Evolutionary conservation across 2,797 vertebrate species (phyloP).

Genomic region (Neosilurus mollespiculum): DNA sequence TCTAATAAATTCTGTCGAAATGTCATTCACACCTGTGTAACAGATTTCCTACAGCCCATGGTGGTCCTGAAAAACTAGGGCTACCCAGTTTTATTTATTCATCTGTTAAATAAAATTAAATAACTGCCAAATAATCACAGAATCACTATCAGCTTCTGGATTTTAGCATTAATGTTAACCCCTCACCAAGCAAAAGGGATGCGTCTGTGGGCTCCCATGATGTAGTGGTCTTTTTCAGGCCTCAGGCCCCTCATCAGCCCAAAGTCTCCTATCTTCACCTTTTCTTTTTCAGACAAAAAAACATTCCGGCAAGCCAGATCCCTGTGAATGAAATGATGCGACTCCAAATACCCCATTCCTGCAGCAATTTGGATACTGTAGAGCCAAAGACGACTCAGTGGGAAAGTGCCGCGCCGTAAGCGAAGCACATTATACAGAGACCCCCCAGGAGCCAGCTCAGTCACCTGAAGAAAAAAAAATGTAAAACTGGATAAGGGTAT

Average conservation of each 20-base stretch:
- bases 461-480: conserved; percentile 71
- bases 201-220: conserved; percentile 82
- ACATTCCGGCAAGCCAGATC: conserved; percentile 86
- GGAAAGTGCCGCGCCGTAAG: conserved; percentile 70
- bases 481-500: neutral
- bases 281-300: conserved; percentile 75
- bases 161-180: neutral
- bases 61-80: neutral
- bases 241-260: conserved; percentile 82
- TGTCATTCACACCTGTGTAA: neutral
- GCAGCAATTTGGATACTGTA: conserved; percentile 80
- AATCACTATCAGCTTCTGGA: neutral
- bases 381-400: conserved; percentile 79
- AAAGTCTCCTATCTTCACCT: conserved; percentile 87
- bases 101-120: neutral
- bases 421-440: conserved; percentile 81
- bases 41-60: neutral
- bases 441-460: conserved; percentile 80
- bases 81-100: neutral
- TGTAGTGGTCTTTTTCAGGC: conserved; percentile 76
- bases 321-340: conserved; percentile 80
- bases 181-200: conserved; percentile 88
- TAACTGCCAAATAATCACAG: neutral
- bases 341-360: conserved; percentile 85
- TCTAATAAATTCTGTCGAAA: neutral